Base-by-base conservation (phyloP, 2,797 vertebrate species). In the Amblyraja radiata region DNA sequence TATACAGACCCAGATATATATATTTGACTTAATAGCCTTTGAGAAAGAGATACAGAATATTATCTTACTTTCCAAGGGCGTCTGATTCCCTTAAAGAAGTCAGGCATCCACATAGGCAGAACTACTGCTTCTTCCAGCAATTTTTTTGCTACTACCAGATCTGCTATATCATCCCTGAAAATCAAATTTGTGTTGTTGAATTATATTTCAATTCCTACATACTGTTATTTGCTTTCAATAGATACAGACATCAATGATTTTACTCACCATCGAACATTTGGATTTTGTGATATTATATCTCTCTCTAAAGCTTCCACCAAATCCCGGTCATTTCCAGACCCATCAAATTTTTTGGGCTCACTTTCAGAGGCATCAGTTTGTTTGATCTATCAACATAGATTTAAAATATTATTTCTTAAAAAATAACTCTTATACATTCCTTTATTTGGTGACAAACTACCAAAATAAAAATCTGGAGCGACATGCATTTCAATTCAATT, bases 91-190 rank as follows among this genome's bases (percentile, higher is more conserved):
- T 99, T 99, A 96, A 99, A 99, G 95, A 99, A 99, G 46, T 98
- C 98, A 0, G 98, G 98, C 98, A 99, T 99, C 98, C 98, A 99
- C 98, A 99, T 99, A 0, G 98, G 98, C 95, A 99, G 95, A 93
- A 99, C 98, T 8, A 99, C 98, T 0, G 98, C 98, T 96, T 99
- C 98, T 94, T 99, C 99, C 93, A 99, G 96, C 90, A 99, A 97
- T 94, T 98, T 99, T 95, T 99, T 99, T 71, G 98, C 98, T 91
- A 98, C 98, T 95, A 97, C 98, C 95, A 99, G 96, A 94, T 99
- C 98, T 94, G 98, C 98, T 71, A 99, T 99, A 95, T 99, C 97
- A 93, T 98, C 97, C 98, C 98, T 99, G 77, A 78, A 77, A 93
- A n/a, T 73, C 23, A 71, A 74, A n/a, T 1, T 65, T 36, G 32